Evolutionary conservation across 2,888 invertebrate genomes (phyloP).

Genomic region (Apotomis capreana): DNA sequence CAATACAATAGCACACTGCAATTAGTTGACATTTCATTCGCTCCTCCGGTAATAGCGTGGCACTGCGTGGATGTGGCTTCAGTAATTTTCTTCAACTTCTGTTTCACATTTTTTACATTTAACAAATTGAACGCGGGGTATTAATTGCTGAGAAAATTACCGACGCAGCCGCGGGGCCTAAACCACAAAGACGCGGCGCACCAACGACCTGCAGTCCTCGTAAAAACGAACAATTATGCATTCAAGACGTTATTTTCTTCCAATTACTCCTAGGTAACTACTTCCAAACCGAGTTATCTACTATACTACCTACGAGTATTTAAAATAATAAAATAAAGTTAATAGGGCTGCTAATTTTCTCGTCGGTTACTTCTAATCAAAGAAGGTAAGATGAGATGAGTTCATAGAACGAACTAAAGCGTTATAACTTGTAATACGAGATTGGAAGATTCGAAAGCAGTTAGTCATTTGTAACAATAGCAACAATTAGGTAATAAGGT

Average conservation of each 20-base stretch:
- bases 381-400: conserved; percentile 11
- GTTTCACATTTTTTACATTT: conserved; percentile 74
- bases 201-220: conserved; percentile 59
- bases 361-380: background rate
- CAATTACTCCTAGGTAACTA: conserved; percentile 57
- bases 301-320: background rate
- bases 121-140: conserved; percentile 74
- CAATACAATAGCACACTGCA: conserved; percentile 58
- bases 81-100: conserved; percentile 68
- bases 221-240: conserved; percentile 73
- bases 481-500: conserved; percentile 79
- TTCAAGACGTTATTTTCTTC: conserved; percentile 64
- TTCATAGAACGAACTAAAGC: conserved; percentile 39
- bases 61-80: conserved; percentile 61
- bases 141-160: conserved; percentile 81
- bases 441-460: conserved; percentile 57
- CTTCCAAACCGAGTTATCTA: conserved; percentile 45
- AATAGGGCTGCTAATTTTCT: background rate
- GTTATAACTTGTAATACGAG: conserved; percentile 46
- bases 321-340: background rate
- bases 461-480: conserved; percentile 72
- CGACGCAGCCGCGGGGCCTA: conserved; percentile 64
- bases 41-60: conserved; percentile 56
- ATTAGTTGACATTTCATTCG: conserved; percentile 67
- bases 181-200: conserved; percentile 69